These are phyloP conservation scores for Drosophila planitibia DNA, from an alignment of 2,888 invertebrate genomes.

Conservation along the genomic window DNA sequence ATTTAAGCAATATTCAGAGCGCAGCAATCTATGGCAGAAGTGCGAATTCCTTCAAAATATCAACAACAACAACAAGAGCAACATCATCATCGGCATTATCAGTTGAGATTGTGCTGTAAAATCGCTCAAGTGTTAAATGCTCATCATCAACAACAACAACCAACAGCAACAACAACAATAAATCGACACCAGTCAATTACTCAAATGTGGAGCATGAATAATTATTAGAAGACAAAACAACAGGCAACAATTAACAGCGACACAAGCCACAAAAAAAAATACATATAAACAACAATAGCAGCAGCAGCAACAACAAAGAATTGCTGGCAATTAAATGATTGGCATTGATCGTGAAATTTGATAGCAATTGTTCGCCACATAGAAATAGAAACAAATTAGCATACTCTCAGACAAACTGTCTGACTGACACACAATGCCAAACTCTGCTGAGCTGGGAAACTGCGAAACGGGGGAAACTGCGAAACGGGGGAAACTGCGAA, in stretches of 20 bases:
- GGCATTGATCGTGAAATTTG: slow-evolving; percentile 78
- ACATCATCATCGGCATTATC: not conserved
- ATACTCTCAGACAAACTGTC: slow-evolving; percentile 60
- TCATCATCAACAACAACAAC: slow-evolving; percentile 24
- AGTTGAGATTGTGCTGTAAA: slow-evolving; percentile 37
- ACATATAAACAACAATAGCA: slow-evolving; percentile 11
- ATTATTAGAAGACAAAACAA: slow-evolving; percentile 51
- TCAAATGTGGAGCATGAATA: slow-evolving; percentile 71
- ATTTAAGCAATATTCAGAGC: slow-evolving; percentile 31
- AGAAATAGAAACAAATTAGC: slow-evolving; percentile 29
- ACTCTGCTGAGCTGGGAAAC: slow-evolving; percentile 12
- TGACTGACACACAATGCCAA: slow-evolving; percentile 56
- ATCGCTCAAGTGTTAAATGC: slow-evolving; percentile 55
- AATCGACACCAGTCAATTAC: slow-evolving; percentile 43
- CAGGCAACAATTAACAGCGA: slow-evolving; percentile 7
- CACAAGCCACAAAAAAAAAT: not conserved
- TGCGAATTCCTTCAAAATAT: slow-evolving; percentile 5
- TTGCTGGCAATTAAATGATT: slow-evolving; percentile 74
- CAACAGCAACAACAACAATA: slow-evolving; percentile 21
- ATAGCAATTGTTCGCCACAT: slow-evolving; percentile 68
- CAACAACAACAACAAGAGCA: slow-evolving; percentile 5
- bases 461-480: not conserved
- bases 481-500: not conserved
- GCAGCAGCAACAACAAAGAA: slow-evolving; percentile 1
- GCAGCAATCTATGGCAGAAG: not conserved